phyloP scores from a whole-genome alignment of 2,113 vertebrate genomes.

The Tetraodon nigroviridis region DNA sequence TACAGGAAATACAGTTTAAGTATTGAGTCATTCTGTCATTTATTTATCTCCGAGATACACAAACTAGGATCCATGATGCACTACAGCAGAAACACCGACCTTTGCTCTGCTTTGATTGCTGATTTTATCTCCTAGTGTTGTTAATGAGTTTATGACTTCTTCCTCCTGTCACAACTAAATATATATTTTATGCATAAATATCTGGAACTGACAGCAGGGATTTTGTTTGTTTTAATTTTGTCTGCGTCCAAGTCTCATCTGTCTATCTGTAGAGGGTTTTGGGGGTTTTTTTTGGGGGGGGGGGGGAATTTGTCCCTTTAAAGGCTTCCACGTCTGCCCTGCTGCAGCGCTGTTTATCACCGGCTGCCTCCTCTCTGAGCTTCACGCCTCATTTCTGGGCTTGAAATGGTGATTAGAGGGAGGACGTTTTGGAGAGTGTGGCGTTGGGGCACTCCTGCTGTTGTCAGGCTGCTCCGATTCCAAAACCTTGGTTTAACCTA shows the following conservation, averaged over 20 bases:
- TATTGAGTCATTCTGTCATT: constrained; percentile 21
- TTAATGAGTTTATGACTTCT: too few species aligned
- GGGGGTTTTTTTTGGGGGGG: constrained; percentile 3
- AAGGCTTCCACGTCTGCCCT: constrained; percentile 1
- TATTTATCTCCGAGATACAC: not conserved
- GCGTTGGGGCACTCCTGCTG: not conserved
- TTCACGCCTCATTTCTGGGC: not conserved
- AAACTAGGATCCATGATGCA: too few species aligned
- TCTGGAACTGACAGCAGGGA: too few species aligned
- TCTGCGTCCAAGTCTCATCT: not conserved
- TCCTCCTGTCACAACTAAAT: too few species aligned
- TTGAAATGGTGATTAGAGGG: constrained; percentile 2
- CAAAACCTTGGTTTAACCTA: not conserved
- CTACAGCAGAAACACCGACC: too few species aligned
- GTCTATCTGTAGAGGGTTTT: constrained; percentile 16
- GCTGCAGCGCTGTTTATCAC: constrained; percentile 27
- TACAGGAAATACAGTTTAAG: constrained; percentile 2
- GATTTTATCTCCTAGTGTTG: too few species aligned
- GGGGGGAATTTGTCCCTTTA: too few species aligned
- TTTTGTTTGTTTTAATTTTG: too few species aligned
- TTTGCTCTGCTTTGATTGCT: too few species aligned
- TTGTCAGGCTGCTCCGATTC: too few species aligned
- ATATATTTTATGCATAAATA: too few species aligned
- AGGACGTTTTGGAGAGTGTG: not conserved
- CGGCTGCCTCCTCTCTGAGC: constrained; percentile 1